These are phyloP conservation scores for Leptinotarsa texana DNA, from an alignment of 1,140 invertebrate species.

Conservation along the genomic window DNA sequence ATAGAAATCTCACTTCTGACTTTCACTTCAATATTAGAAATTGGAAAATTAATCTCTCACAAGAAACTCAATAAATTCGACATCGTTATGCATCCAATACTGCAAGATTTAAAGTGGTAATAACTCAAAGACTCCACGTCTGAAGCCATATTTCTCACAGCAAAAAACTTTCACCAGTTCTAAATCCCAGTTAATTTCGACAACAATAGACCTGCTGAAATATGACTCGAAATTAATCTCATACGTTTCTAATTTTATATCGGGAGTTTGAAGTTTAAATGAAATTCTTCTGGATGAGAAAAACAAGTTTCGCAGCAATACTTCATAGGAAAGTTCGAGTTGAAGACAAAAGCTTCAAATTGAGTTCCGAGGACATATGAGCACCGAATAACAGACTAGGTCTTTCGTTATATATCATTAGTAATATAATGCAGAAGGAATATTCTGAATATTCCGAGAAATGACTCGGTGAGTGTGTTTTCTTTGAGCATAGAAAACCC, in stretches of 20 bases:
- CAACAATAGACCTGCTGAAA: constrained; percentile 2
- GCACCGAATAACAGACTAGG: too few relatives aligned
- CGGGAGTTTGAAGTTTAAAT: neutral
- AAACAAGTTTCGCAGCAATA: neutral
- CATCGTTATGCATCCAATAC: neutral
- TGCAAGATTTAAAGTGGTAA: constrained; percentile 6
- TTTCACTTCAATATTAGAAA: neutral
- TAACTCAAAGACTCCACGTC: neutral
- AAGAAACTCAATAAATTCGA: neutral
- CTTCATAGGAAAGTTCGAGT: neutral
- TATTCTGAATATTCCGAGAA: too few relatives aligned
- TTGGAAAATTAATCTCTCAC: neutral
- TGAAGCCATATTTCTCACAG: neutral
- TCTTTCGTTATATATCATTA: too few relatives aligned
- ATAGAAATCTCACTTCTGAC: too few relatives aligned
- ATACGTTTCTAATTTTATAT: neutral
- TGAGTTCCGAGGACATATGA: too few relatives aligned
- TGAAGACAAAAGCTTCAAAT: too few relatives aligned
- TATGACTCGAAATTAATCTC: neutral
- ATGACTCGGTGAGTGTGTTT: too few relatives aligned
- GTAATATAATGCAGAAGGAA: too few relatives aligned
- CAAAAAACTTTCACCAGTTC: constrained; percentile 3
- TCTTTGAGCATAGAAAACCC: too few relatives aligned
- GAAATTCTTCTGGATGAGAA: neutral
- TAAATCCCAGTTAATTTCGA: constrained; percentile 6